These are phyloP conservation scores for Pangasius sanitwongsei DNA, from an alignment of 2,797 vertebrate species.

Conservation along the genomic window DNA sequence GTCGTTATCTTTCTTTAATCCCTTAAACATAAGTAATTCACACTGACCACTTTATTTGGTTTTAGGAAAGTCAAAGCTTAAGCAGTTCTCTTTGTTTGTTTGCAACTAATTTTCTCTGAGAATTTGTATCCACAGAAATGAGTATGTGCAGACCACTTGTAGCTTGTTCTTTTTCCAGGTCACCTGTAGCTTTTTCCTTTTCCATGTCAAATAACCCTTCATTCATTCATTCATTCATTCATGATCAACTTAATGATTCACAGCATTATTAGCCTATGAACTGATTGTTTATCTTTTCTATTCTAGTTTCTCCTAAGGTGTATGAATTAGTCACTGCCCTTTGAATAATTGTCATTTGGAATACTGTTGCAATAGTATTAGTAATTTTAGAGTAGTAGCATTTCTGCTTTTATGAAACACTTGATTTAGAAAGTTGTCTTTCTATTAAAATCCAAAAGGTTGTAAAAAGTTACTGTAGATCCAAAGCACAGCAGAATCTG, in stretches of 20 bases:
- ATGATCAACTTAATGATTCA: background rate
- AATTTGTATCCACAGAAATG: background rate
- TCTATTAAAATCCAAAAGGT: background rate
- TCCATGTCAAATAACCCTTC: background rate
- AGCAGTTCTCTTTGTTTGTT: background rate
- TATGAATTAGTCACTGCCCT: background rate
- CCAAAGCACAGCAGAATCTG: background rate
- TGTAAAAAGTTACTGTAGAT: background rate
- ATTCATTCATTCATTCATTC: background rate
- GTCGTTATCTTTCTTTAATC: background rate
- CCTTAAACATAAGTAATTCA: background rate
- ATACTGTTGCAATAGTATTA: background rate
- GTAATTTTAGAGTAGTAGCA: background rate
- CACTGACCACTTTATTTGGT: background rate
- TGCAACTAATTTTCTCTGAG: background rate
- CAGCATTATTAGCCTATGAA: background rate
- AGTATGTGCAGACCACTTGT: background rate
- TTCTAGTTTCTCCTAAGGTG: background rate
- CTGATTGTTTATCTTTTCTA: background rate
- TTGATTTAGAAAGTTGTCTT: background rate
- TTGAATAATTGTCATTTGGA: background rate
- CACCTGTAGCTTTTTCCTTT: background rate
- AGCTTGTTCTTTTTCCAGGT: background rate
- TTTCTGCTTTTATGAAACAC: background rate
- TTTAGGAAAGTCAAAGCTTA: background rate